These are phyloP conservation scores for Tetranychus truncatus DNA, from an alignment of 2,888 invertebrate species.

Conservation along the genomic window DNA sequence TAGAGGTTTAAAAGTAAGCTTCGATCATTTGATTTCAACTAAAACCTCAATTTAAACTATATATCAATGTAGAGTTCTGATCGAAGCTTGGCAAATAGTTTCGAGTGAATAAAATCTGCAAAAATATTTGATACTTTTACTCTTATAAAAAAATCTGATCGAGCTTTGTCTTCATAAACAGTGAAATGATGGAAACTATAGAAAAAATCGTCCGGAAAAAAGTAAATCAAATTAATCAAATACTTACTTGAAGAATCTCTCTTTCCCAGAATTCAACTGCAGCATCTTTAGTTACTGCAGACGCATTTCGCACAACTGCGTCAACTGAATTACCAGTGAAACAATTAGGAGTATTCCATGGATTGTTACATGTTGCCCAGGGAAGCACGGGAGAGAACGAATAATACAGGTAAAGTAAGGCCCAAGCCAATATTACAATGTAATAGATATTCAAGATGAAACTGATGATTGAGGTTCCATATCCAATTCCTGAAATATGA, in stretches of 20 bases:
- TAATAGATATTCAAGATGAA: slow-evolving; percentile 41
- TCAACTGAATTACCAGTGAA: slow-evolving; percentile 11
- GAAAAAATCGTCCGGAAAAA: too few relatives aligned
- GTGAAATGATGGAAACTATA: too few relatives aligned
- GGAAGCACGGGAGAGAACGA: slow-evolving; percentile 36
- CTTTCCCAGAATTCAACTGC: slow-evolving; percentile 40
- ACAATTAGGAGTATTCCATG: slow-evolving; percentile 37
- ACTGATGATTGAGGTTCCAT: slow-evolving; percentile 37
- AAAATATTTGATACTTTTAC: too few relatives aligned
- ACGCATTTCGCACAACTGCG: not conserved
- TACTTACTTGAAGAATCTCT: slow-evolving; percentile 19
- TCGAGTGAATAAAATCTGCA: too few relatives aligned
- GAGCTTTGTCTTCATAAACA: too few relatives aligned
- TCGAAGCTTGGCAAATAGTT: too few relatives aligned
- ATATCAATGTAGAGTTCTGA: too few relatives aligned
- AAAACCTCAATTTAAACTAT: too few relatives aligned
- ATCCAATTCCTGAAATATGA: slow-evolving; percentile 36
- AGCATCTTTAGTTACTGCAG: slow-evolving; percentile 31
- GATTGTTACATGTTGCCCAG: slow-evolving; percentile 38
- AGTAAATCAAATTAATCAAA: too few relatives aligned
- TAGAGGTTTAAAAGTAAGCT: not conserved
- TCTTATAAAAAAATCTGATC: too few relatives aligned
- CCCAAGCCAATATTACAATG: slow-evolving; percentile 39
- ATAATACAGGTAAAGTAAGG: slow-evolving; percentile 34
- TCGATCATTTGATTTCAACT: not conserved